Conservation (phyloP, 2,113 vertebrate species). For the Pedetes capensis region DNA sequence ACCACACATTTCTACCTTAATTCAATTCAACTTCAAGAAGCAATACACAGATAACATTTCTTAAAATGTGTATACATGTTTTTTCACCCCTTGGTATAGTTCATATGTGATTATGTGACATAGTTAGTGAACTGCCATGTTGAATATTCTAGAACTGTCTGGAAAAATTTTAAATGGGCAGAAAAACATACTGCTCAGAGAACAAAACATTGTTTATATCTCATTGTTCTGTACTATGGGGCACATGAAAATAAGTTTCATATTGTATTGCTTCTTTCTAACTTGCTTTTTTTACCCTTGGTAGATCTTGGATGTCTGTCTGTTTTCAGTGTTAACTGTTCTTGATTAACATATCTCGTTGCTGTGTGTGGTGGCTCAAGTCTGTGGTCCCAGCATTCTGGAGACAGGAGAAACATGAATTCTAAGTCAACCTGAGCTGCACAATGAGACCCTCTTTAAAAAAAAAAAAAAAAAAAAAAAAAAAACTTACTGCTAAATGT, state of each 20-base stretch:
- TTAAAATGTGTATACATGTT: no score
- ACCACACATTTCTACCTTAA: no score
- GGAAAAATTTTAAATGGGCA: constrained; percentile 14
- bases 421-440: not conserved
- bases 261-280: not conserved
- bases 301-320: not conserved
- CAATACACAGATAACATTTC: no score
- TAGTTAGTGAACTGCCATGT: not conserved
- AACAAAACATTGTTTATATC: not conserved
- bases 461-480: no score
- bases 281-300: not conserved
- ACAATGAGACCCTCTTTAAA: not conserved
- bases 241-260: not conserved
- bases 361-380: not conserved
- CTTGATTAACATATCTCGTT: not conserved
- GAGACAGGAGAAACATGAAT: no score
- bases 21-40: no score
- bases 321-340: not conserved
- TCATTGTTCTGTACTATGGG: not conserved
- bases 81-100: no score
- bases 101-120: not conserved
- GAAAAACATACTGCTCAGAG: not conserved
- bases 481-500: not conserved
- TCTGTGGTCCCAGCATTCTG: not conserved
- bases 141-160: not conserved